A percentile compares a stretch with the other conserved stretches of the same genome.
Evolutionary conservation across 2,888 invertebrate genomes (phyloP).

Genomic region (Entomobrya proxima): DNA sequence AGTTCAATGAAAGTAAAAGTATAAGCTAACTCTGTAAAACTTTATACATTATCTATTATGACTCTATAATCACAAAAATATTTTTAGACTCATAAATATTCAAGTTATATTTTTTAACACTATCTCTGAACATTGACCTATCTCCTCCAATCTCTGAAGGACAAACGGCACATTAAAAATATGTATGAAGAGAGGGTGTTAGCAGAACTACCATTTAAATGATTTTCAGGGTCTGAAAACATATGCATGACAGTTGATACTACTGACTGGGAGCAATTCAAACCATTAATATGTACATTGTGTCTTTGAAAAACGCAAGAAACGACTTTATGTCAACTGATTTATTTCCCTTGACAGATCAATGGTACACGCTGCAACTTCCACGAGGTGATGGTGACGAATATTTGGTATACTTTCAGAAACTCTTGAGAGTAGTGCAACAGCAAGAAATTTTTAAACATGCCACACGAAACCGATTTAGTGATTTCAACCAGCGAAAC

Average conservation of each 20-base stretch:
- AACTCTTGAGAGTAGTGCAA: background rate
- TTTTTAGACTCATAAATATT: too few relatives aligned
- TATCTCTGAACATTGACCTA: constrained; percentile 9
- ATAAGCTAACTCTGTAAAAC: background rate
- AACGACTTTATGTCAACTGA: constrained; percentile 13
- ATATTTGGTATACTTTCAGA: background rate
- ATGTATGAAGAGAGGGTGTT: background rate
- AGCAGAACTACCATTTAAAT: background rate
- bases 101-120: too few relatives aligned
- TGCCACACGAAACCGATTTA: background rate
- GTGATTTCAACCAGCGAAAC: background rate
- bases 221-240: background rate
- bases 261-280: too few relatives aligned
- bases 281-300: too few relatives aligned
- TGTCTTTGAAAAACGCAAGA: too few relatives aligned
- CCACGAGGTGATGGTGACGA: background rate
- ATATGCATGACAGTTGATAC: too few relatives aligned
- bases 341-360: constrained; percentile 37
- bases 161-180: constrained; percentile 19
- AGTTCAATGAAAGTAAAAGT: too few relatives aligned
- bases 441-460: background rate
- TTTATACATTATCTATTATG: too few relatives aligned
- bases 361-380: background rate
- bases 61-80: too few relatives aligned
- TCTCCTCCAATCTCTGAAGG: constrained; percentile 21